phyloP scores from a whole-genome alignment of 2,888 invertebrate species.

The Melitaea athalia region DNA sequence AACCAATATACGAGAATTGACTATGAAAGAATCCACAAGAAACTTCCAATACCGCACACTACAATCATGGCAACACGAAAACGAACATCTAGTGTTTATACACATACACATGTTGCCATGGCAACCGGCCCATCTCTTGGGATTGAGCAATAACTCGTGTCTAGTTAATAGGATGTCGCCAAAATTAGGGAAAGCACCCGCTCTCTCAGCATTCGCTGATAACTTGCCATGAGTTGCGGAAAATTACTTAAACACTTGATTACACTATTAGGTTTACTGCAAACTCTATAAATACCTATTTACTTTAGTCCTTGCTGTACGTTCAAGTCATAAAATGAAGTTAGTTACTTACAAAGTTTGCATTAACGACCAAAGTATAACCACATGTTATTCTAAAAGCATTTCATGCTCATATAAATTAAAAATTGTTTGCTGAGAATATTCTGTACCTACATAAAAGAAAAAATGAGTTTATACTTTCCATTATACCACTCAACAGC shows the following conservation, averaged over 20 bases:
- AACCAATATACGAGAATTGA: conserved; percentile 21
- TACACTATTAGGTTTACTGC: conserved; percentile 47
- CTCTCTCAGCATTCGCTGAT: conserved; percentile 67
- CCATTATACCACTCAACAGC: not conserved
- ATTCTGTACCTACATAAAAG: conserved; percentile 1
- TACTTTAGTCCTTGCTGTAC: conserved; percentile 43
- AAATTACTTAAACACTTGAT: conserved; percentile 73
- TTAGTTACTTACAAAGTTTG: conserved; percentile 61
- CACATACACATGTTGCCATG: conserved; percentile 58
- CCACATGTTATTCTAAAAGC: conserved; percentile 68
- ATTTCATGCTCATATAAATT: conserved; percentile 52
- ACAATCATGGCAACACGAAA: conserved; percentile 59
- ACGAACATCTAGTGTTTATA: conserved; percentile 52
- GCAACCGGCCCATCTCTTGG: conserved; percentile 63
- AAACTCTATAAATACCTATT: conserved; percentile 60
- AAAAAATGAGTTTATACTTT: not conserved
- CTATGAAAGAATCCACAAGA: conserved; percentile 64
- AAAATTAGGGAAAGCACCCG: conserved; percentile 72
- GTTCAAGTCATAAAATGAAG: conserved; percentile 51
- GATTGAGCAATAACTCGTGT: conserved; percentile 69
- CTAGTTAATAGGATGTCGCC: conserved; percentile 73
- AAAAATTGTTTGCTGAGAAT: conserved; percentile 13
- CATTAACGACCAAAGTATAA: conserved; percentile 66
- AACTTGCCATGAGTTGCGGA: conserved; percentile 65
- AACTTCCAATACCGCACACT: conserved; percentile 61